Conservation (phyloP, 2,797 vertebrate genomes). For the Eulemur mongoz region DNA sequence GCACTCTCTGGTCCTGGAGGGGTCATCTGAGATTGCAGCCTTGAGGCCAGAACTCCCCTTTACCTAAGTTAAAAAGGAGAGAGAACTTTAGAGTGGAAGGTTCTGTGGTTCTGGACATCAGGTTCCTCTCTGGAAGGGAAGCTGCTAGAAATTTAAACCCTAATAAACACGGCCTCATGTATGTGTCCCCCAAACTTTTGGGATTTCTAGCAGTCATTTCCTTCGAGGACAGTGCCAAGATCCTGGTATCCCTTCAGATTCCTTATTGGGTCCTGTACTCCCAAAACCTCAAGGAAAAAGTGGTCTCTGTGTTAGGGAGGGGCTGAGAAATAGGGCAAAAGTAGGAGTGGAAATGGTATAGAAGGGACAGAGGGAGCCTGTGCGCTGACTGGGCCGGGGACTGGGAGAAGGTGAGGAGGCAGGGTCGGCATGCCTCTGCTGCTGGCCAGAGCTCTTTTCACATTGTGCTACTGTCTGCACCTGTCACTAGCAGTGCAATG, state of each 20-base stretch:
- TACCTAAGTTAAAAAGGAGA: background rate
- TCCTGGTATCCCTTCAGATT: background rate
- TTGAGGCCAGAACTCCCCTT: background rate
- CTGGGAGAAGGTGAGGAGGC: slow-evolving; percentile 30
- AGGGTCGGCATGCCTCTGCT: slow-evolving; percentile 41
- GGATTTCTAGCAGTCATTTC: background rate
- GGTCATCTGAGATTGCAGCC: background rate
- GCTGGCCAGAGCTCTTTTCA: slow-evolving; percentile 83
- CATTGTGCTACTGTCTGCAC: slow-evolving; percentile 83
- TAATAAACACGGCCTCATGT: background rate
- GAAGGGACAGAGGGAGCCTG: background rate
- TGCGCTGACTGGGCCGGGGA: background rate
- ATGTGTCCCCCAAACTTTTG: background rate
- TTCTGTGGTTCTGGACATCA: background rate
- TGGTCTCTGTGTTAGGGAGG: background rate
- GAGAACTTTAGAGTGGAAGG: background rate
- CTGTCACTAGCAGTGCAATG: slow-evolving; percentile 83
- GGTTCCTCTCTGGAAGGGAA: background rate
- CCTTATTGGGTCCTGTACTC: background rate
- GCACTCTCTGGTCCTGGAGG: background rate
- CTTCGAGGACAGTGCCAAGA: background rate
- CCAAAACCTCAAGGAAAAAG: background rate
- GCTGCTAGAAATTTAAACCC: background rate
- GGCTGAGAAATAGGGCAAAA: background rate
- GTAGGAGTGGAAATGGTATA: background rate